These are phyloP conservation scores for Dusona sp. DNA, from an alignment of 2,888 invertebrate species.

Conservation along the genomic window DNA sequence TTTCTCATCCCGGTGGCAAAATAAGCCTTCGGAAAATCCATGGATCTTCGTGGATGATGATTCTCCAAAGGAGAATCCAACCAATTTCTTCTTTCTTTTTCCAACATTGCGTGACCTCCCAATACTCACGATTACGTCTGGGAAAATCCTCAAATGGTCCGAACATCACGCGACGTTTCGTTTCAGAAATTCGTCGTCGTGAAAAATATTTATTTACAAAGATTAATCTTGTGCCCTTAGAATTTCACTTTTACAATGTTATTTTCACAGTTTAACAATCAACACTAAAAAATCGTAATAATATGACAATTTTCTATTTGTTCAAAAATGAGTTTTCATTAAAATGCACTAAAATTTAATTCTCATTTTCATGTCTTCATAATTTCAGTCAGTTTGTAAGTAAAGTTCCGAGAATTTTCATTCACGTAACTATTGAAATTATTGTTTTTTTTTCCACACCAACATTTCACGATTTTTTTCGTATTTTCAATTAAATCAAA, in stretches of 20 bases:
- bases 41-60: neutral
- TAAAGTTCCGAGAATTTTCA: too few species aligned
- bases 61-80: neutral
- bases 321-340: too few species aligned
- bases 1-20: conserved; percentile 11
- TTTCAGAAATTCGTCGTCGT: neutral
- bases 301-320: too few species aligned
- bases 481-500: too few species aligned
- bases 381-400: too few species aligned
- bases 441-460: too few species aligned
- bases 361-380: too few species aligned
- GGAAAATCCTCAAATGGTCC: neutral
- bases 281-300: neutral
- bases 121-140: neutral
- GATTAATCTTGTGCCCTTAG: neutral
- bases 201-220: neutral
- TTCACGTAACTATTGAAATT: too few species aligned
- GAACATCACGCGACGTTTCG: neutral
- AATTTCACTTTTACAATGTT: neutral
- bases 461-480: too few species aligned
- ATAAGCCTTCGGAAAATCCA: conserved; percentile 13
- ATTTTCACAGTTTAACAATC: neutral
- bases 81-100: neutral
- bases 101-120: neutral
- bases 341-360: too few species aligned